Conservation (phyloP, 2,888 invertebrate species). For the Carpatolechia fugitivella region DNA sequence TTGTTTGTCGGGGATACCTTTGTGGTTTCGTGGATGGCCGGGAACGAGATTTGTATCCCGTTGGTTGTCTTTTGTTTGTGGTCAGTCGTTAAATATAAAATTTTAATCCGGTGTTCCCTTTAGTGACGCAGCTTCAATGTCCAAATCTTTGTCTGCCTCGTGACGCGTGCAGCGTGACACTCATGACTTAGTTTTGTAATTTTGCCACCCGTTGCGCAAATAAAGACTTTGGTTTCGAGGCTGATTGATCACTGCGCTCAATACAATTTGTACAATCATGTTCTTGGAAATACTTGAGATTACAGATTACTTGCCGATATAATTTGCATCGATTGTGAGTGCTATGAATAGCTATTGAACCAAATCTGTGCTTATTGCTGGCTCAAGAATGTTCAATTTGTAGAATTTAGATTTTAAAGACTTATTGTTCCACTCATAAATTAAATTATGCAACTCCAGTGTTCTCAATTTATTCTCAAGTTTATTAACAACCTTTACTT, state of each 20-base stretch:
- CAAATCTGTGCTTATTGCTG: neutral
- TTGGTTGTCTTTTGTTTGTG: constrained; percentile 42
- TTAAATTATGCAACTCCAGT: neutral
- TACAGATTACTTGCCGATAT: constrained; percentile 11
- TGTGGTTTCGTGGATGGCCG: constrained; percentile 46
- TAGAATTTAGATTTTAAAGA: neutral
- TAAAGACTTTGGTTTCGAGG: constrained; percentile 16
- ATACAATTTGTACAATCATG: constrained; percentile 17
- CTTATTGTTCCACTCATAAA: neutral
- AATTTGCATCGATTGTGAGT: constrained; percentile 11
- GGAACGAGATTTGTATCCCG: constrained; percentile 34
- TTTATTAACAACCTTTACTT: neutral
- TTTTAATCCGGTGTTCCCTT: neutral
- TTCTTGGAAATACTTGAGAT: constrained; percentile 13
- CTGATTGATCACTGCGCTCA: constrained; percentile 17
- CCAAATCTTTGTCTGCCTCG: constrained; percentile 3
- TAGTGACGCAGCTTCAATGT: constrained; percentile 6
- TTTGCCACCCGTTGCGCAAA: constrained; percentile 21
- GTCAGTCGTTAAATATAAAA: constrained; percentile 26
- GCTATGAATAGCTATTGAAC: constrained; percentile 8
- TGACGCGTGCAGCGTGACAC: constrained; percentile 12
- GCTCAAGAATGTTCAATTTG: constrained; percentile 1
- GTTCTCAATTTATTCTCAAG: neutral
- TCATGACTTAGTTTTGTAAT: constrained; percentile 16
- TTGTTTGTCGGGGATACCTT: constrained; percentile 57